Conservation (phyloP, 2,888 invertebrate genomes). For the Drosophila monieri region DNA sequence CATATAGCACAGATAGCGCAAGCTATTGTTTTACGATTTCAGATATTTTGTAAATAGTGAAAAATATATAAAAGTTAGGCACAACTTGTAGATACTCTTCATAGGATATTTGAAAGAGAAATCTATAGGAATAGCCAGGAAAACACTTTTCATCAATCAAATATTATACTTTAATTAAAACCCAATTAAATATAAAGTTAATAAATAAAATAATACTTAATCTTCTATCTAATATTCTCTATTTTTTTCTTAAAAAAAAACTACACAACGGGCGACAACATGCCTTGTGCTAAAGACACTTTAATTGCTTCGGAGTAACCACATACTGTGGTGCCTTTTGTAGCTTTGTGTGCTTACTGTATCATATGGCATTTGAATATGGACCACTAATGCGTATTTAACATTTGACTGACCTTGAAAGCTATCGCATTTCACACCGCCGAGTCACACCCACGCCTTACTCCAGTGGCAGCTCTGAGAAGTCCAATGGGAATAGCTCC, state of each 20-base stretch:
- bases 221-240: not conserved
- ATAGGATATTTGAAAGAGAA: not conserved
- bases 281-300: conserved; percentile 72
- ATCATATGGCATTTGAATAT: conserved; percentile 52
- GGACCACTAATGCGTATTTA: conserved; percentile 64
- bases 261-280: conserved; percentile 6
- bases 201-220: not conserved
- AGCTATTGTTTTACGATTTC: conserved; percentile 76
- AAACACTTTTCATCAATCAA: too few relatives aligned
- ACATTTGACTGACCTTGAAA: conserved; percentile 70
- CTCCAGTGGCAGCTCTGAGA: not conserved
- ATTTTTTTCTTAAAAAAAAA: conserved; percentile 15
- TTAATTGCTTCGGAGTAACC: conserved; percentile 63
- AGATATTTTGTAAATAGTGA: conserved; percentile 66
- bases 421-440: conserved; percentile 61
- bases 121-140: not conserved
- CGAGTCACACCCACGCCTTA: too few relatives aligned
- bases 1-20: conserved; percentile 65
- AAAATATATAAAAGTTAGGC: not conserved
- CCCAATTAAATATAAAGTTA: not conserved
- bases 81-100: conserved; percentile 16
- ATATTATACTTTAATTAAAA: too few relatives aligned
- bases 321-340: not conserved
- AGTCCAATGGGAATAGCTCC: conserved; percentile 5
- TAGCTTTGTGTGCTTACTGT: conserved; percentile 37